These are phyloP conservation scores for Sander vitreus DNA, from an alignment of 2,113 vertebrate species.

Conservation along the genomic window DNA sequence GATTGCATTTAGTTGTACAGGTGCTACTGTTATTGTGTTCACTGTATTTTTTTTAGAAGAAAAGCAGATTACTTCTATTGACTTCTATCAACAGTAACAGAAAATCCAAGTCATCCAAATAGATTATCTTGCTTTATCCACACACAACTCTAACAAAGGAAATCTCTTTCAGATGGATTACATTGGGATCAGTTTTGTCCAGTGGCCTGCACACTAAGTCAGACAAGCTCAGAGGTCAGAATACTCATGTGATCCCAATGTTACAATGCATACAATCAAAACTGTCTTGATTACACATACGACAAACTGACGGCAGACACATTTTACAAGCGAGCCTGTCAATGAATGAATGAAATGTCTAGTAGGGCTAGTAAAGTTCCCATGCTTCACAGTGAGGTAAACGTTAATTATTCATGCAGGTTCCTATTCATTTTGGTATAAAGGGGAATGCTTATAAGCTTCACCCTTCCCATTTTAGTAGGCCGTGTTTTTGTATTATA, in stretches of 20 bases:
- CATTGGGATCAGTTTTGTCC: neutral
- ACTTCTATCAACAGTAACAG: neutral
- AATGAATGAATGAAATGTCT: neutral
- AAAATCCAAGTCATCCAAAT: neutral
- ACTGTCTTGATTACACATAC: neutral
- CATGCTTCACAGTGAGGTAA: neutral
- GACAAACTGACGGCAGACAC: neutral
- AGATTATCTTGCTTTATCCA: neutral
- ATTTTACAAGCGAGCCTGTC: neutral
- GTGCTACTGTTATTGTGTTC: neutral
- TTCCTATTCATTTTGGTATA: neutral
- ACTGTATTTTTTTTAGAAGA: neutral
- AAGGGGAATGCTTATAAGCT: neutral
- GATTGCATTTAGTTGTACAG: too few relatives aligned
- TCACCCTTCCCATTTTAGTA: too few relatives aligned
- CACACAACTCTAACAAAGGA: neutral
- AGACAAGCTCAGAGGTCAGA: neutral
- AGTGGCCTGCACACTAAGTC: neutral
- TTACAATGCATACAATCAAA: neutral
- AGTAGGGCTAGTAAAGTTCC: neutral
- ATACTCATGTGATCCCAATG: slow-evolving; percentile 10
- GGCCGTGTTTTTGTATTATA: neutral
- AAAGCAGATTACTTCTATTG: too few relatives aligned
- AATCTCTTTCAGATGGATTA: slow-evolving; percentile 25
- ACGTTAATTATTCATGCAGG: neutral